phyloP scores from a whole-genome alignment of 1,140 invertebrate species.

The roundworm (Caenorhabditis elegans) region WBcel235 BX284604.4:17446001-17446500 shows the following conservation, averaged over 20 bases:
- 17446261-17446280: too few relatives aligned
- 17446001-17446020: background rate
- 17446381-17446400: background rate
- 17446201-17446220: too few relatives aligned
- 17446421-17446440: constrained; percentile 42
- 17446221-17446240: too few relatives aligned
- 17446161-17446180: too few relatives aligned
- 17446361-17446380: background rate
- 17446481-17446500: constrained; percentile 44
- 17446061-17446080: background rate
- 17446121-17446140: too few relatives aligned
- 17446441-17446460: background rate
- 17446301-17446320: too few relatives aligned
- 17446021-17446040: background rate
- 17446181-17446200: too few relatives aligned
- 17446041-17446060: background rate
- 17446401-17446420: background rate
- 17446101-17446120: too few relatives aligned
- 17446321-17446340: background rate
- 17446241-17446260: too few relatives aligned
- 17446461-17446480: background rate
- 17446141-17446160: too few relatives aligned
- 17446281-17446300: too few relatives aligned
- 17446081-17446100: too few relatives aligned
- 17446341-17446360: background rate